phyloP scores from a whole-genome alignment of 2,113 vertebrate genomes.

The Antechinus stuartii region DNA sequence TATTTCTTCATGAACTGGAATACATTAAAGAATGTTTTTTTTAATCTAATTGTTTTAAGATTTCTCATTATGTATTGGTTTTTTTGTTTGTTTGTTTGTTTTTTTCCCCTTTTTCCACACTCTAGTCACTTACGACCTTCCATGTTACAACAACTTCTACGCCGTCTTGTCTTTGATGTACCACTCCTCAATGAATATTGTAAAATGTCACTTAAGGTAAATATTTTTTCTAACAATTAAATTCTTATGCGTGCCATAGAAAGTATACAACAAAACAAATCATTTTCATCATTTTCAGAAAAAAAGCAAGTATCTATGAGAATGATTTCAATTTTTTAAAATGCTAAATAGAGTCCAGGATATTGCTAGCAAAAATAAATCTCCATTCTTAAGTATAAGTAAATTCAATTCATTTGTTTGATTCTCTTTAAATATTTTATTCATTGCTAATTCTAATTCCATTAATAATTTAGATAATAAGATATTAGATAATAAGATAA shows the following conservation, averaged over 20 bases:
- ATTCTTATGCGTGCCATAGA: rapidly evolving
- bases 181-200: conserved; percentile 97
- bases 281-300: not conserved
- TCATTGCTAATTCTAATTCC: not conserved
- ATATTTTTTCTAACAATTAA: not conserved
- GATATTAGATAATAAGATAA: not conserved
- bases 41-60: conserved; percentile 14
- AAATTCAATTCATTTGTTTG: not conserved
- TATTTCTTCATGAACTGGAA: not conserved
- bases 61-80: not conserved
- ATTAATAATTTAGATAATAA: not conserved
- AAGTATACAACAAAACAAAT: not conserved
- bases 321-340: not conserved
- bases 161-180: conserved; percentile 97
- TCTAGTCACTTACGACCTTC: conserved; percentile 95
- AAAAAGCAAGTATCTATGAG: not conserved
- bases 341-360: not conserved
- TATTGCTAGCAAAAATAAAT: not conserved
- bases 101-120: not conserved
- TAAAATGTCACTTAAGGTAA: conserved; percentile 99
- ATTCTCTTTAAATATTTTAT: not conserved
- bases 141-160: conserved; percentile 97
- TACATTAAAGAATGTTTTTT: conserved; percentile 4
- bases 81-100: not conserved
- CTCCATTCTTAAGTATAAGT: not conserved